Evolutionary conservation across 2,113 vertebrate species (phyloP), one percentile per base, ranked within the genome.

Genomic region (Theristicus caerulescens): DNA sequence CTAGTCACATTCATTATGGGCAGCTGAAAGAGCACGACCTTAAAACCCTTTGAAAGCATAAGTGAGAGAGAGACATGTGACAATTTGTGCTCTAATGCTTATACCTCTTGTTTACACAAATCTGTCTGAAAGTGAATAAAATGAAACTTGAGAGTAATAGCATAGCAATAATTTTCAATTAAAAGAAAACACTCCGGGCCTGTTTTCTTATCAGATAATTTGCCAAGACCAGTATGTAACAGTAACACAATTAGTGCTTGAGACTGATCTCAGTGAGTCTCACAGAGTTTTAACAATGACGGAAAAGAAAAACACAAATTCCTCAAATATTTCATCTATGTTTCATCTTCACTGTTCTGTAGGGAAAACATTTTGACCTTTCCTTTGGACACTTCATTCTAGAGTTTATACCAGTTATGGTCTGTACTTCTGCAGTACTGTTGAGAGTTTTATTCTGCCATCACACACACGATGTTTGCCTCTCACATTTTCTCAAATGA

Each of bases 41-140:
- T 81, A 90, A 86, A 87, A 66, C 5, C 13, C 40, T 87, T 66
- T 38, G 64, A 96, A 96, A 92, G 36, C 16, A 80, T 49, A 85
- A 93, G 32, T 82, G 31, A 46, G 80, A 81, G 84, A 95, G 52
- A 44, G 61, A 31, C 57, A 36, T 65, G 40, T 54, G 62, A 79
- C 44, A 31, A 40, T 78, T 70, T 51, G 61, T 92, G 58, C 64
- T 69, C 66, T 55, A 90, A 31, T 64, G 13, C 16, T 72, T 72
- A 32, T 61, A 74, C 82, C 88, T 94, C 51, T 77, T 94, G 31
- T 78, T 96, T 88, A 92, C 29, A 78, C 84, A 91, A 77, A 90
- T 94, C 58, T 12, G 7, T 83, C 65, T 80, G 71, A 92, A 93
- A 96, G 54, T 49, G 87, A 97, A 92, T 92, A 94, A 95, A 96